Evolutionary conservation across 64 coral and sea anemone species (phyloP), one percentile per base, ranked within the genome.

Genomic region (Montipora capricornis): DNA sequence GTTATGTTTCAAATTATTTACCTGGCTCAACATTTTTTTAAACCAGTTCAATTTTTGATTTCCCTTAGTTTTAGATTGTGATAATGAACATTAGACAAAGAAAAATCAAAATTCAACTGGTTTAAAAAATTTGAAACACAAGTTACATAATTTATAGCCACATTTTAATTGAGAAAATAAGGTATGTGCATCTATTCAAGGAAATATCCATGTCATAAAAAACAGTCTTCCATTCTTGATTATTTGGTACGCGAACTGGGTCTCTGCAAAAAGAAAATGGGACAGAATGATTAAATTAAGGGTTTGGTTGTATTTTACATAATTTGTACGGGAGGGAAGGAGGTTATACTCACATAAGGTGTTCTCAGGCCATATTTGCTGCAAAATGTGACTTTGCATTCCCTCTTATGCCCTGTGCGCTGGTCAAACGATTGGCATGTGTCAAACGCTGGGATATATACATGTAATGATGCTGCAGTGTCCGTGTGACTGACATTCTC

Each of bases 381-480:
- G 82, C 92, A 99, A 79, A 99, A 99, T 59, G 98, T 99, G 29
- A 99, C 92, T 75, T 94, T 92, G 49, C 98, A 99, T 58, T 87
- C 91, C 10, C 91, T 74, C 59, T 92, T 94, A 44, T 99, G 92
- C 7, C 98, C 92, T 20, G 98, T 99, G 60, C 98, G 88, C 76
- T 96, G 94, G 89, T 99, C 98, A 94, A 99, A 99, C 4, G 89
- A 94, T 62, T 92, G 91, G 11, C 94, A 96, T 77, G 94, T 87
- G 75, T 99, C 98, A 94, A 99, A 96, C 69, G 98, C 95, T 52
- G 98, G 98, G 14, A 79, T 84, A 49, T 99, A 99, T 6, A 99
- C 89, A 87, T 99, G 98, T 51, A 99, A 81, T 20, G 98, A 96
- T 5, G 85, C 92, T 45, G 98, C 98, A 46, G 75, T 58, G 68